These are phyloP conservation scores for Valencia hispanica DNA, from an alignment of 2,797 vertebrate species.

Conservation along the genomic window DNA sequence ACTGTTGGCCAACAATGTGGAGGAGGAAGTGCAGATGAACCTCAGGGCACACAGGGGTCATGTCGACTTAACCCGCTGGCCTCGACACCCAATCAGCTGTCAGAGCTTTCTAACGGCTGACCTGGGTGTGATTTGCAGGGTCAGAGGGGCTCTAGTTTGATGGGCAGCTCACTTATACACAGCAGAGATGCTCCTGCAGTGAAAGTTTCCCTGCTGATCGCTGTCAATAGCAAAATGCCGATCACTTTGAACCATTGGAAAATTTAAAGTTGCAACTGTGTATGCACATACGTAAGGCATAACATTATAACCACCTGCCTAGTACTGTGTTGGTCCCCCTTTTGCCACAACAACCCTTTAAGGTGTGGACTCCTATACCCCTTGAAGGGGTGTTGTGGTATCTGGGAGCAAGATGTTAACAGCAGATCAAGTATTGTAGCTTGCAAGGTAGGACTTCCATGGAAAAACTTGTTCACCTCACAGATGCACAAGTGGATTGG, in stretches of 20 bases:
- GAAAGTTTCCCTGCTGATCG: conserved; percentile 66
- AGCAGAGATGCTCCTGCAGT: conserved; percentile 37
- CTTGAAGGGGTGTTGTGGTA: not conserved
- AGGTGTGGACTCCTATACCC: not conserved
- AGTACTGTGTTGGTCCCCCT: not conserved
- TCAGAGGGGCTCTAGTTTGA: conserved; percentile 67
- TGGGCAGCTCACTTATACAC: conserved; percentile 65
- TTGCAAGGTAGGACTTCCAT: not conserved
- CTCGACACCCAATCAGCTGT: conserved; percentile 78
- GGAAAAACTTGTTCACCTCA: not conserved
- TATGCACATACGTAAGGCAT: conserved; percentile 28
- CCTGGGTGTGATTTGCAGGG: conserved; percentile 69
- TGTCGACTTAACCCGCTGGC: conserved; percentile 84
- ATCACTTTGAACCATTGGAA: conserved; percentile 58
- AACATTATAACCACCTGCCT: not conserved
- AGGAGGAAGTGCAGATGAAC: conserved; percentile 81
- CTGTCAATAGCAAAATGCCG: conserved; percentile 40
- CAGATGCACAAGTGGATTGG: not conserved
- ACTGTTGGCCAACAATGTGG: conserved; percentile 72
- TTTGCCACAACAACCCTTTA: not conserved
- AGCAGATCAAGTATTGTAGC: not conserved
- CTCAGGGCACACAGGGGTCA: conserved; percentile 74
- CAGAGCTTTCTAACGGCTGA: conserved; percentile 67
- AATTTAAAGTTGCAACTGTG: conserved; percentile 54
- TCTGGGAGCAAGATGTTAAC: conserved; percentile 1